Evolutionary conservation across 2,888 invertebrate genomes (phyloP).

Genomic region (Volucella inflata): DNA sequence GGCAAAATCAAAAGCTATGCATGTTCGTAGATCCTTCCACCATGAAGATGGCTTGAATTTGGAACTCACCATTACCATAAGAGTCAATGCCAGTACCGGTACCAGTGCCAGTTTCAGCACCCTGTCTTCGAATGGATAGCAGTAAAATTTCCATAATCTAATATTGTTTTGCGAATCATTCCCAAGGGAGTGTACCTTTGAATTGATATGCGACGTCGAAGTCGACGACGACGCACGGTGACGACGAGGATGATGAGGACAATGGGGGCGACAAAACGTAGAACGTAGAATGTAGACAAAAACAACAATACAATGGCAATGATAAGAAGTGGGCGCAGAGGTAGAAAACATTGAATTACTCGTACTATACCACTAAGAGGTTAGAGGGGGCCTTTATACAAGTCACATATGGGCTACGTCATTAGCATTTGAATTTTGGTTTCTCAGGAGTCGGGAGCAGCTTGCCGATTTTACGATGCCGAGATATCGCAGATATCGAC

Average conservation of each 20-base stretch:
- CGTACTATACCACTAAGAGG: not conserved
- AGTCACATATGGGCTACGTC: slow-evolving; percentile 73
- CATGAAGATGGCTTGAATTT: slow-evolving; percentile 34
- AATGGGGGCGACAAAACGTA: slow-evolving; percentile 65
- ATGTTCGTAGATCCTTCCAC: slow-evolving; percentile 38
- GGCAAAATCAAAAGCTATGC: slow-evolving; percentile 67
- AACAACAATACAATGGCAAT: slow-evolving; percentile 35
- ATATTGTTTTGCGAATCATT: slow-evolving; percentile 75
- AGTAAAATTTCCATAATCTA: slow-evolving; percentile 76
- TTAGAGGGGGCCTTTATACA: slow-evolving; percentile 49
- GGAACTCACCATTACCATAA: slow-evolving; percentile 16
- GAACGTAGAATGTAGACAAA: slow-evolving; percentile 15
- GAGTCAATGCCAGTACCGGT: not conserved
- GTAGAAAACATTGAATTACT: slow-evolving; percentile 6
- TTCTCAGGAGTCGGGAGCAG: slow-evolving; percentile 66
- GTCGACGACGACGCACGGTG: slow-evolving; percentile 77
- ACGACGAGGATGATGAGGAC: slow-evolving; percentile 72
- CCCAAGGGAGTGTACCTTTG: slow-evolving; percentile 69
- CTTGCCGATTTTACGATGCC: slow-evolving; percentile 71
- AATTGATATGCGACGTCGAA: slow-evolving; percentile 76
- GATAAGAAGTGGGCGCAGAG: slow-evolving; percentile 2
- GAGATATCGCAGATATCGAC: slow-evolving; percentile 67
- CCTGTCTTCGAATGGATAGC: slow-evolving; percentile 57
- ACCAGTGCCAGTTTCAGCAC: slow-evolving; percentile 2
- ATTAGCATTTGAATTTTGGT: slow-evolving; percentile 75